These are phyloP conservation scores for Murina feae DNA, from an alignment of 2,113 vertebrate genomes.

Conservation along the genomic window DNA sequence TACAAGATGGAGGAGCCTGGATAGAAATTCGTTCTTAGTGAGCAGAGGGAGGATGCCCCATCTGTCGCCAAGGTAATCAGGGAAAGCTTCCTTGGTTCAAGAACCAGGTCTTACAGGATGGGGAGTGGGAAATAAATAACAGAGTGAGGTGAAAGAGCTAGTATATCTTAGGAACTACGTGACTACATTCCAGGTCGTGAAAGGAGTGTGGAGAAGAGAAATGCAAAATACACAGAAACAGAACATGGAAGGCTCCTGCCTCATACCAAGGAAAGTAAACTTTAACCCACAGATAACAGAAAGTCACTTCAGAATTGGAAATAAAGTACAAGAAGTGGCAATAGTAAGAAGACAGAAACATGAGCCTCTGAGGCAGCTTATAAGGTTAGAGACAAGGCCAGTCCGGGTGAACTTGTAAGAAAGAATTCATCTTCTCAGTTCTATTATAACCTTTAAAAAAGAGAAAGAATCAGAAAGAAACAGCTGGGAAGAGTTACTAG, in stretches of 20 bases:
- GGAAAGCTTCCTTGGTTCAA: neutral
- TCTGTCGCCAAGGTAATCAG: neutral
- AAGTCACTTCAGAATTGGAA: neutral
- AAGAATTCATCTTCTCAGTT: neutral
- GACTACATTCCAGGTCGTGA: neutral
- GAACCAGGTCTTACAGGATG: neutral
- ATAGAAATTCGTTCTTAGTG: neutral
- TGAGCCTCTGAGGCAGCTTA: neutral
- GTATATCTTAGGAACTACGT: neutral
- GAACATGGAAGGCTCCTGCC: neutral
- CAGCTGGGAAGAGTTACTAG: neutral
- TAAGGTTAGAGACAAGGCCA: neutral
- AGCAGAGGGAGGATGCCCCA: neutral
- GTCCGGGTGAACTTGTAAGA: neutral
- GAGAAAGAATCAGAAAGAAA: neutral
- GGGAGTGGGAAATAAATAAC: neutral
- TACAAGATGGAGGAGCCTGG: neutral
- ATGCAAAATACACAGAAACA: neutral
- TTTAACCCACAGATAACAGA: neutral
- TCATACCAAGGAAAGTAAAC: neutral
- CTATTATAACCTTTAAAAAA: neutral
- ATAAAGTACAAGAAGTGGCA: neutral
- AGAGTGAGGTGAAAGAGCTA: neutral
- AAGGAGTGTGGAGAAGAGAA: neutral
- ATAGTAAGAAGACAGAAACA: neutral